Percentiles rank a stretch among this genome's conserved stretches.
Conservation (phyloP, 2,113 vertebrate genomes). For the Oostethus manadensis region DNA sequence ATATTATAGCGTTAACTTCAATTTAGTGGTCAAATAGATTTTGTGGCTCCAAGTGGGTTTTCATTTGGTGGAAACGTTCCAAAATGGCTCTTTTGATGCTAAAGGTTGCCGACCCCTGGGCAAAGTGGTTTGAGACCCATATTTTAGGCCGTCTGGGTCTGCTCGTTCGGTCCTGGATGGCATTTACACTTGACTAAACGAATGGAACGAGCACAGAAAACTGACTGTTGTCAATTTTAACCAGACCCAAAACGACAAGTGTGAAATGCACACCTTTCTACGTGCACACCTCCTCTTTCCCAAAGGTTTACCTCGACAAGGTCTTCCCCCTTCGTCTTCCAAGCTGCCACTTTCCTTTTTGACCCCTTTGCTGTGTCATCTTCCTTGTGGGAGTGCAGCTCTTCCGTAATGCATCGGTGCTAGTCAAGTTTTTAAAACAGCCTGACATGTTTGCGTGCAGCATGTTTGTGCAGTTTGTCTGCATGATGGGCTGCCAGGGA, state of each 20-base stretch:
- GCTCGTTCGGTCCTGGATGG: too few species aligned
- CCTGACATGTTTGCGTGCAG: conserved; percentile 7
- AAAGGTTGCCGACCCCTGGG: too few species aligned
- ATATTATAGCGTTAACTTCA: too few species aligned
- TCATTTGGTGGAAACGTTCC: too few species aligned
- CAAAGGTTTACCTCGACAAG: conserved; percentile 8
- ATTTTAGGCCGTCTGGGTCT: too few species aligned
- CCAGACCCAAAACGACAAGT: not conserved
- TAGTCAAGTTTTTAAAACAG: conserved; percentile 4
- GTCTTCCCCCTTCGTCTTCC: conserved; percentile 4
- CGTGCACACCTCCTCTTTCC: conserved; percentile 29
- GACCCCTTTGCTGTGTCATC: not conserved
- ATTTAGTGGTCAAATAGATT: too few species aligned
- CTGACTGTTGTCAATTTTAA: too few species aligned
- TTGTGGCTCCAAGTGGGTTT: too few species aligned
- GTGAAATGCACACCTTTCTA: not conserved
- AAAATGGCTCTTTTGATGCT: too few species aligned
- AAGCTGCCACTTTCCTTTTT: not conserved
- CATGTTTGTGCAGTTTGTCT: conserved; percentile 9
- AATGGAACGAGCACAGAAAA: not conserved
- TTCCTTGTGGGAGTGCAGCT: conserved; percentile 8
- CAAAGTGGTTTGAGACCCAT: too few species aligned
- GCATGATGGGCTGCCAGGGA: conserved; percentile 15
- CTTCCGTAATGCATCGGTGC: conserved; percentile 25
- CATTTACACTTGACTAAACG: too few species aligned